phyloP scores from a whole-genome alignment of 2,888 invertebrate genomes.

The Macrosiphum euphorbiae region DNA sequence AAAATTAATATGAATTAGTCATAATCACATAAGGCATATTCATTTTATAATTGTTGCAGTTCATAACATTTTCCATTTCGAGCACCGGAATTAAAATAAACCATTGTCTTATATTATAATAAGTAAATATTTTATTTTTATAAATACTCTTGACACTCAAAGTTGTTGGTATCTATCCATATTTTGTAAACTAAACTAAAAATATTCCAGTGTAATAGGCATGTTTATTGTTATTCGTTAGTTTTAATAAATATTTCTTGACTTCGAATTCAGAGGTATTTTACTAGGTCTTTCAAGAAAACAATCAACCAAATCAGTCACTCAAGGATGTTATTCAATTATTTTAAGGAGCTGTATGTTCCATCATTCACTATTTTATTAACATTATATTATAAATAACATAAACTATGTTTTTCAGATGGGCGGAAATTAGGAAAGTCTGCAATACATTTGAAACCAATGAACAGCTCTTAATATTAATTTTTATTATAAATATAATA shows the following conservation, averaged over 20 bases:
- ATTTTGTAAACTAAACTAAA: background rate
- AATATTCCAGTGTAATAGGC: background rate
- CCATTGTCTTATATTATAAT: background rate
- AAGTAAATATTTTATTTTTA: background rate
- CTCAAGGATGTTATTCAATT: constrained; percentile 24
- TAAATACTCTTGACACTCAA: background rate
- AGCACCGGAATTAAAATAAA: background rate
- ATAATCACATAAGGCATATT: background rate
- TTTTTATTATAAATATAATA: too few relatives aligned
- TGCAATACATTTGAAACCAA: constrained; percentile 1
- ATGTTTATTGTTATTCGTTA: background rate
- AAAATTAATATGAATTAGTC: background rate
- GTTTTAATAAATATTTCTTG: background rate
- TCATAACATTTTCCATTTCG: too few relatives aligned
- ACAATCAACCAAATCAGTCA: constrained; percentile 19
- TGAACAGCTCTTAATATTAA: background rate
- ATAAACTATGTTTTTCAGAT: constrained; percentile 12
- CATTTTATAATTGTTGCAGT: background rate
- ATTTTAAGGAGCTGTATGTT: constrained; percentile 41
- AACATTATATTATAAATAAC: background rate
- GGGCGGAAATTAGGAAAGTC: constrained; percentile 16
- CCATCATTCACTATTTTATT: background rate
- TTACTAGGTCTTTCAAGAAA: constrained; percentile 17
- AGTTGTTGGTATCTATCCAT: background rate
- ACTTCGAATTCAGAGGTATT: constrained; percentile 34